Base-by-base conservation (phyloP, 2,888 invertebrate species). In the Stenodema calcarata region DNA sequence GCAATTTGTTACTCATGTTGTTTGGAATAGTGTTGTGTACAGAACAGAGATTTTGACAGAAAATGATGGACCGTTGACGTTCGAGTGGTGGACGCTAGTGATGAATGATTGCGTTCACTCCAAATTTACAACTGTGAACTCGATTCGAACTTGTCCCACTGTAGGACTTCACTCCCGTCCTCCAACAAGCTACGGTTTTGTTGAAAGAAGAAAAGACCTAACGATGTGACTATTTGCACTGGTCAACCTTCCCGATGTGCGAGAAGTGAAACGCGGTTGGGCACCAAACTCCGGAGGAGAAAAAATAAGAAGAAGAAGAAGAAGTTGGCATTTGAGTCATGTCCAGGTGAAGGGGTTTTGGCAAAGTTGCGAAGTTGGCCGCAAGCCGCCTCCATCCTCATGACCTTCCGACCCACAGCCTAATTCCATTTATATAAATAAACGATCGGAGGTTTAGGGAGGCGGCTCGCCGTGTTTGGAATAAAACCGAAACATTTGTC, bases 391-490 rank as follows among this genome's bases (percentile, higher is more conserved):
- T 18, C 78, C 78, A 35, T 27, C 78, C 18, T 18, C 28, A 30
- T 35, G 2, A 12, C 75, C 28, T 23, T 28, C 35, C 35, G 9
- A 23, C 42, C 44, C 23, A 47, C 78, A 78, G 44, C 78, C 78
- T 44, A 78, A 78, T 78, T 78, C 78, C 78, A 78, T 78, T 78
- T 78, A 78, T 78, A 78, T 78, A 78, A 78, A 78, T 78, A 78
- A 78, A 78, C 78, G 78, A 78, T 78, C 78, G 44, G 44, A 14
- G 78, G 44, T 44, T 27, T 41, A 75, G 3, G 75, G 16, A 14
- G 4, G 44, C 23, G 3, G 18, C 27, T 28, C 44, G 18, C 44
- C 78, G 78, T 78, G 78, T 78, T 78, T 78, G 78, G 78, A 78
- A 78, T 78, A 78, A 78, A 78, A 44, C 44, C 78, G 78, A 44